Evolutionary conservation across 2,797 vertebrate species (phyloP).

Genomic region (Erpetoichthys calabaricus): DNA sequence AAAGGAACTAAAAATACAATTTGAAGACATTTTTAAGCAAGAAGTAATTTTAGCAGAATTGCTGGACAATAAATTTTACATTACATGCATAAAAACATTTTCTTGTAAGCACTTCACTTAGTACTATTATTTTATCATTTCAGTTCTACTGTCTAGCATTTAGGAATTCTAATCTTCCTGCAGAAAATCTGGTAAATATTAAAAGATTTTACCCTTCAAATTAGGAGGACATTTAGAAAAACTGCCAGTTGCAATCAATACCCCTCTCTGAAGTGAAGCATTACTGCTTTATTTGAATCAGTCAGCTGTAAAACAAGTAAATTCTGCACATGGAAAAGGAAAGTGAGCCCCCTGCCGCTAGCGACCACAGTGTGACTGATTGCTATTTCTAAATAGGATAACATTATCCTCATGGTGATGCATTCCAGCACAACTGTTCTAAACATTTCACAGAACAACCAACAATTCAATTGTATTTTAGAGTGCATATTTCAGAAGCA

Average conservation of each 20-base stretch:
- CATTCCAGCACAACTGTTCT: constrained; percentile 17
- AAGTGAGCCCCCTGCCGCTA: constrained; percentile 37
- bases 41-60: too few species aligned
- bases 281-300: constrained; percentile 15
- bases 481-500: constrained; percentile 30
- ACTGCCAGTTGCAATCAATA: constrained; percentile 11
- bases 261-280: constrained; percentile 11
- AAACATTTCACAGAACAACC: constrained; percentile 18
- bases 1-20: too few species aligned
- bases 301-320: constrained; percentile 13
- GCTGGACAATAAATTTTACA: too few species aligned
- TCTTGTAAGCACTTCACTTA: too few species aligned
- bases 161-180: constrained; percentile 11
- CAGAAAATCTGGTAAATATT: constrained; percentile 20
- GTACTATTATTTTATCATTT: too few species aligned
- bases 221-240: constrained; percentile 25
- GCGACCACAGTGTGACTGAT: constrained; percentile 9
- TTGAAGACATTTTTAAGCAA: too few species aligned
- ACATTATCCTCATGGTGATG: constrained; percentile 6
- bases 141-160: neutral
- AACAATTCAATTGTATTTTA: constrained; percentile 32
- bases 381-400: constrained; percentile 7
- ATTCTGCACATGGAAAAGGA: constrained; percentile 12
- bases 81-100: too few species aligned
- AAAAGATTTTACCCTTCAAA: constrained; percentile 22